These are phyloP conservation scores for Entomobrya proxima DNA, from an alignment of 2,888 invertebrate species.

Conservation along the genomic window DNA sequence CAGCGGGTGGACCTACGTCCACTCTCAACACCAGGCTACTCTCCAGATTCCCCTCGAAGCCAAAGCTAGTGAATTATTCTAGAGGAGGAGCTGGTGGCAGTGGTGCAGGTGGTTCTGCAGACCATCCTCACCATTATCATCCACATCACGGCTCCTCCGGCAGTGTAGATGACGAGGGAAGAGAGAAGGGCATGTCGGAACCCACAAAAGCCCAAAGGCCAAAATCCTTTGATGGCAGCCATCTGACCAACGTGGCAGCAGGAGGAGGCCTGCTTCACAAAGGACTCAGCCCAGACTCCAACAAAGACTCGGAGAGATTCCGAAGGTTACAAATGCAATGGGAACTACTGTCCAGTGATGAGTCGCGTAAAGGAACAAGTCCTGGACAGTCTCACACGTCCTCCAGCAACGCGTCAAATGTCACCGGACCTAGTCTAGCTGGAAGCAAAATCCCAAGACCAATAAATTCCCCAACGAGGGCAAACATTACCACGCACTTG, in stretches of 20 bases:
- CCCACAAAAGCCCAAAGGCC: slow-evolving; percentile 69
- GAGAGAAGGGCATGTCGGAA: slow-evolving; percentile 71
- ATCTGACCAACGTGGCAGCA: slow-evolving; percentile 67
- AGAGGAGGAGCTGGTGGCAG: slow-evolving; percentile 45
- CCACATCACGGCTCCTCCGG: slow-evolving; percentile 14
- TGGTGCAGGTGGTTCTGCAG: slow-evolving; percentile 13
- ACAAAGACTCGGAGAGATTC: slow-evolving; percentile 83
- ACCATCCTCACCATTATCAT: slow-evolving; percentile 17
- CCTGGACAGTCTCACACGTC: slow-evolving; percentile 52
- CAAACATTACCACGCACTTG: slow-evolving; percentile 49
- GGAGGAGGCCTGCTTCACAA: slow-evolving; percentile 46
- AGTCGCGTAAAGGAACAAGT: slow-evolving; percentile 76
- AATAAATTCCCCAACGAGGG: slow-evolving; percentile 84
- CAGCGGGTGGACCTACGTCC: slow-evolving; percentile 45
- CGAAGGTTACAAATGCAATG: slow-evolving; percentile 87
- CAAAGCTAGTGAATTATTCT: slow-evolving; percentile 60
- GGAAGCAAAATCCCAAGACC: slow-evolving; percentile 86
- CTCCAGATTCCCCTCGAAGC: slow-evolving; percentile 69
- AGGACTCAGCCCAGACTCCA: slow-evolving; percentile 66
- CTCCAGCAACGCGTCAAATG: slow-evolving; percentile 46
- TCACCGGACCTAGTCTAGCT: slow-evolving; percentile 58
- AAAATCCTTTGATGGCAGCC: slow-evolving; percentile 70
- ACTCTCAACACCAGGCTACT: slow-evolving; percentile 59
- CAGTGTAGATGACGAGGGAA: slow-evolving; percentile 52
- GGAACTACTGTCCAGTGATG: slow-evolving; percentile 85